Base-by-base conservation (phyloP, 64 coral and sea anemone species). In the Dendronephthya gigantea region DNA sequence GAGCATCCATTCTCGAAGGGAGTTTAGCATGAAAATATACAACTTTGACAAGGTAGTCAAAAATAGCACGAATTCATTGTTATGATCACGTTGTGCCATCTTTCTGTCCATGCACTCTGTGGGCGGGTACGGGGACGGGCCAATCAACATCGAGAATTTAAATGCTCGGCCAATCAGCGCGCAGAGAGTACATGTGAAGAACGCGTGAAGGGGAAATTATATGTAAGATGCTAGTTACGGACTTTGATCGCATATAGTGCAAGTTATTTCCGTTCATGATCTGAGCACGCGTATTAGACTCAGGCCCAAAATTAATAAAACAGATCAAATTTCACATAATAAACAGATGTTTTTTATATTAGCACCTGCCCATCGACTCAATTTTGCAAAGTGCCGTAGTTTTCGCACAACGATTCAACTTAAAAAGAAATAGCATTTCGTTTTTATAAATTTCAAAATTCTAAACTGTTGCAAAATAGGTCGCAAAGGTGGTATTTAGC, bases 91-190 rank as follows among this genome's bases (percentile, higher is more conserved):
- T 90, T 96, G 95, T 70, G 81, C 83, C 89, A 90, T 86, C 72
- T 79, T 79, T 79, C 37, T 23, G 92, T 86, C 86, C 92, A 98
- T 96, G 93, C 93, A 92, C 84, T 58, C 68, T 37, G 68, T 83
- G 82, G 92, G 88, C 90, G 92, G 91, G 86, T 45, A 55, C 51
- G 90, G 88, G 87, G 91, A 91, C 74, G 86, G 70, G 88, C 92
- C 92, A 93, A 98, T 93, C 84, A 93, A 9, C 81, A 9, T 10
- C 2, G 39, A 88, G 81, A 83, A 84, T 72, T 41, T 35, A 37
- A 45, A 82, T 40, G 35, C 49, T 81, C 17, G 74, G 23, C 95
- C 95, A 98, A 98, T 98, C 95, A 93, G 83, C 87, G 65, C 50
- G 9, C 33, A 88, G 35, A 92, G 91, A 84, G 82, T 72, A 86